These are phyloP conservation scores for Muscina levida DNA, from an alignment of 2,888 invertebrate genomes.

Conservation along the genomic window DNA sequence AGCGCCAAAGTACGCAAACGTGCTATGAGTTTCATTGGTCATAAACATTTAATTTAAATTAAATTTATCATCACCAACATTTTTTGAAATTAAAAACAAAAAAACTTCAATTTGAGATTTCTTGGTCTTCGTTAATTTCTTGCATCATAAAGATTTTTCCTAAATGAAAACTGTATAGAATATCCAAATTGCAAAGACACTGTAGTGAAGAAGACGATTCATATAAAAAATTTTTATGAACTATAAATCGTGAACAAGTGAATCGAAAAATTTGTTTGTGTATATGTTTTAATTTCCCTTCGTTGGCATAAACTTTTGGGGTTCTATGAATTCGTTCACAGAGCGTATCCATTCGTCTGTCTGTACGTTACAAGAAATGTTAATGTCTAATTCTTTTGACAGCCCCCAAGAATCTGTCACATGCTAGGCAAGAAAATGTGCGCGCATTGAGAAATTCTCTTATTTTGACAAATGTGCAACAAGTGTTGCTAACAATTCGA, in stretches of 20 bases:
- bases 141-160: conserved; percentile 59
- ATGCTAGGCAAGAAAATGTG: conserved; percentile 33
- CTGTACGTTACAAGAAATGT: conserved; percentile 49
- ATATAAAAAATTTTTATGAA: conserved; percentile 24
- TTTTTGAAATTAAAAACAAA: conserved; percentile 3
- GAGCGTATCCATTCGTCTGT: conserved; percentile 11
- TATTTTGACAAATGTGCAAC: conserved; percentile 61
- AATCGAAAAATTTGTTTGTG: too few species aligned
- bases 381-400: conserved; percentile 47
- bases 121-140: conserved; percentile 61
- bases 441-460: neutral
- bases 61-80: conserved; percentile 61
- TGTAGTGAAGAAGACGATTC: conserved; percentile 21
- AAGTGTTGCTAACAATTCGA: conserved; percentile 60
- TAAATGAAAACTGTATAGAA: conserved; percentile 44
- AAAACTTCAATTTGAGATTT: conserved; percentile 1
- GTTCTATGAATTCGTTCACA: conserved; percentile 29
- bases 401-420: conserved; percentile 41
- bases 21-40: conserved; percentile 51
- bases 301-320: conserved; percentile 54
- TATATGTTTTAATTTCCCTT: conserved; percentile 27
- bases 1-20: too few species aligned
- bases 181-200: conserved; percentile 51
- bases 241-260: too few species aligned
- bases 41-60: conserved; percentile 63